These are phyloP conservation scores for Pseudomyrmex concolor DNA, from an alignment of 1,140 invertebrate genomes.

Conservation along the genomic window DNA sequence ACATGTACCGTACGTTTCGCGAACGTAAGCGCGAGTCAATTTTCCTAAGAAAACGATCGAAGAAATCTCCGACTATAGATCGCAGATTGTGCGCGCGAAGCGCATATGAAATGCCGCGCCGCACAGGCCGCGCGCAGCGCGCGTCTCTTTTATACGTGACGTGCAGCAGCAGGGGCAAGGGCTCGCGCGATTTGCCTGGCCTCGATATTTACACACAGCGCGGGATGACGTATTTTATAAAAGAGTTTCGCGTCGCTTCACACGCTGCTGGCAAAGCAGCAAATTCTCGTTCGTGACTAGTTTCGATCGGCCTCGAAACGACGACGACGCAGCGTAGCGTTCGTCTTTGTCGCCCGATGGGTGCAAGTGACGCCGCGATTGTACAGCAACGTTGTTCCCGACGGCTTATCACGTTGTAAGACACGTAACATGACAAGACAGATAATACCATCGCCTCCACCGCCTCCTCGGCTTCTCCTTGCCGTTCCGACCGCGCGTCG, in stretches of 20 bases:
- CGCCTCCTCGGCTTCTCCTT: constrained; percentile 39
- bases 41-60: constrained; percentile 56
- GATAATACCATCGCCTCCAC: constrained; percentile 63
- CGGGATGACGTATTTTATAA: constrained; percentile 56
- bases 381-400: constrained; percentile 63
- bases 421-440: constrained; percentile 74
- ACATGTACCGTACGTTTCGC: not conserved
- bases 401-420: constrained; percentile 78
- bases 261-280: not conserved
- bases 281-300: constrained; percentile 45
- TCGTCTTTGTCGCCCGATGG: constrained; percentile 44
- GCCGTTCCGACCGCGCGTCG: not conserved
- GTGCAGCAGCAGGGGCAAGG: constrained; percentile 12
- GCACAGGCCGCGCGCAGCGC: not conserved
- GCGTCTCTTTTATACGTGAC: constrained; percentile 4
- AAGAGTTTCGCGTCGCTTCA: constrained; percentile 26
- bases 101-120: constrained; percentile 20
- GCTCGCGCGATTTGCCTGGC: constrained; percentile 41
- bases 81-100: not conserved
- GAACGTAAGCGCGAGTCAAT: constrained; percentile 42
- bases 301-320: constrained; percentile 37
- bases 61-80: constrained; percentile 54
- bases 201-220: constrained; percentile 65
- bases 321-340: constrained; percentile 44
- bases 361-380: constrained; percentile 16